Evolutionary conservation across 2,113 vertebrate species (phyloP).

Genomic region (Peromyscus polionotus): DNA sequence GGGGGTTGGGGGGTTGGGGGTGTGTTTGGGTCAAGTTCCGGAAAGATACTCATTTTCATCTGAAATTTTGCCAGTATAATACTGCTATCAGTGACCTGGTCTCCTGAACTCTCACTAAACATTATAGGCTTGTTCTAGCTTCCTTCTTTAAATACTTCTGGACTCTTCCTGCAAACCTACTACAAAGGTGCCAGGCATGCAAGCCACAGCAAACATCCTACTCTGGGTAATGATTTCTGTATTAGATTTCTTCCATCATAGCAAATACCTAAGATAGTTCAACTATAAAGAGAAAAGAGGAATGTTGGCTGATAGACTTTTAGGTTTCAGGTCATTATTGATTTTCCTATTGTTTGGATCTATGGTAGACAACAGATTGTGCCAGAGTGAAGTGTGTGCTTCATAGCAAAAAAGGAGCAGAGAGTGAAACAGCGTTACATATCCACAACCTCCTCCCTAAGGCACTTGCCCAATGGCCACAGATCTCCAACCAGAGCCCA

Average conservation of each 20-base stretch:
- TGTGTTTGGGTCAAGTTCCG: rapidly evolving
- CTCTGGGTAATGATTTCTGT: background rate
- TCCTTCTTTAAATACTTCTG: background rate
- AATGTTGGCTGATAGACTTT: background rate
- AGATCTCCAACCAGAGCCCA: background rate
- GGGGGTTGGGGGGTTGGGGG: rapidly evolving
- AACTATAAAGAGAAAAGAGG: background rate
- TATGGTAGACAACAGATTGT: background rate
- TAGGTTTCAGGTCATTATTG: background rate
- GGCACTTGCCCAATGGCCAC: too few relatives aligned
- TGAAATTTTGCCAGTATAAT: background rate
- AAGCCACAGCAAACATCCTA: background rate
- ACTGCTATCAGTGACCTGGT: background rate
- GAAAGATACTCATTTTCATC: background rate
- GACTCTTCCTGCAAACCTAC: background rate
- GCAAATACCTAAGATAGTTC: background rate
- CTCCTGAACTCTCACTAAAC: background rate
- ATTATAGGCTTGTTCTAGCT: background rate
- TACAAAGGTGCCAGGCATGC: background rate
- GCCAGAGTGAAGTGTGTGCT: background rate
- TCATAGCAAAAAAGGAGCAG: background rate
- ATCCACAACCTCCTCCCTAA: background rate
- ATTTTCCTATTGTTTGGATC: background rate
- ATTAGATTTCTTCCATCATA: background rate
- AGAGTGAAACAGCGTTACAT: background rate